phyloP scores from a whole-genome alignment of 37 sponge, comb jelly and placozoan species.

The Beroe forskalii region DNA sequence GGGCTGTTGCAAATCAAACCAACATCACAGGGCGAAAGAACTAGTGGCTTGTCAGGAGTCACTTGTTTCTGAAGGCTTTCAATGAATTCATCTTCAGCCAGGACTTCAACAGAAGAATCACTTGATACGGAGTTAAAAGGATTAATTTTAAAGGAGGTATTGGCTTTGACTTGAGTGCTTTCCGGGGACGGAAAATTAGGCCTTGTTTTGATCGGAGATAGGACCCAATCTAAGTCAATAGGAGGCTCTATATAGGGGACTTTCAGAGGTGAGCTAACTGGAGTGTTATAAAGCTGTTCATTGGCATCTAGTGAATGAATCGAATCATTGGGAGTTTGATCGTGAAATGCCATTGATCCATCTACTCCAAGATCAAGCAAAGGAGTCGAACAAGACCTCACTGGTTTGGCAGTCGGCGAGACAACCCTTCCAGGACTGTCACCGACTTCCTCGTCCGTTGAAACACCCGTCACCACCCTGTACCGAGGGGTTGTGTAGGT shows the following conservation, averaged over 20 bases:
- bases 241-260: constrained; percentile 35
- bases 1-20: background rate
- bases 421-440: background rate
- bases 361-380: background rate
- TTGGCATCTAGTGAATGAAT: too few species aligned
- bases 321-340: background rate
- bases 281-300: too few species aligned
- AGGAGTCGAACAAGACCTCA: background rate
- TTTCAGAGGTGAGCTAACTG: background rate
- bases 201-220: constrained; percentile 9
- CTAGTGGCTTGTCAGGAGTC: background rate
- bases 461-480: constrained; percentile 1
- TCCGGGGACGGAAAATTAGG: background rate
- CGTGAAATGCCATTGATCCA: too few species aligned
- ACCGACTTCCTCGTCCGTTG: constrained; percentile 42
- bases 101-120: background rate
- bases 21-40: constrained; percentile 13
- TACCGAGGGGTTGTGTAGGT: background rate
- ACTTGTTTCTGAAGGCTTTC: background rate
- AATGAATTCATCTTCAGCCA: background rate
- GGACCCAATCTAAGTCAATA: background rate
- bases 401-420: background rate
- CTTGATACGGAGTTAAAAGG: too few species aligned
- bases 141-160: background rate
- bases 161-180: background rate